phyloP scores from a whole-genome alignment of 1,140 invertebrate genomes.

The Agraylea sexmaculata region DNA sequence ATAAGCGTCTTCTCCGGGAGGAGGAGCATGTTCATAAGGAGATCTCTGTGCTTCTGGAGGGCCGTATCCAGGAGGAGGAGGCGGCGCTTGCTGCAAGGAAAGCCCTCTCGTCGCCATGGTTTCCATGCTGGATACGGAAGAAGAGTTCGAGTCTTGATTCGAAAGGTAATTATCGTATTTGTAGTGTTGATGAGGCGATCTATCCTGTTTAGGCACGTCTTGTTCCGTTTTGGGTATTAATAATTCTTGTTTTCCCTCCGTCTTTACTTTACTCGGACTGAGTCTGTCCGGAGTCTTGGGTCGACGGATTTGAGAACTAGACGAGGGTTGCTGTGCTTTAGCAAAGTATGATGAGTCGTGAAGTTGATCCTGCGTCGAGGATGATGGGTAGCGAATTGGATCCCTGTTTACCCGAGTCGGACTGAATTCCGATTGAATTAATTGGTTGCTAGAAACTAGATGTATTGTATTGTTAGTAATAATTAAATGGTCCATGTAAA shows the following conservation, averaged over 20 bases:
- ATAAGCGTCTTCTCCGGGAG: constrained; percentile 48
- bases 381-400: constrained; percentile 10
- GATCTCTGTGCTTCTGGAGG: constrained; percentile 48
- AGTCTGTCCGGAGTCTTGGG: constrained; percentile 47
- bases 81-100: constrained; percentile 35
- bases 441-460: constrained; percentile 19
- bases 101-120: constrained; percentile 41
- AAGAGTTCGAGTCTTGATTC: constrained; percentile 61
- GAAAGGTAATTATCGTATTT: constrained; percentile 49
- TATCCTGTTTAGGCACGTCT: too few species aligned
- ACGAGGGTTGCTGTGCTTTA: constrained; percentile 17
- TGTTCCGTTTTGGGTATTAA: constrained; percentile 49
- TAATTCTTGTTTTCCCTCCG: constrained; percentile 40
- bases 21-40: constrained; percentile 53
- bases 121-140: constrained; percentile 60
- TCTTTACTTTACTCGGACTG: constrained; percentile 41
- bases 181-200: constrained; percentile 32
- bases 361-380: not conserved
- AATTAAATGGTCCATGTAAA: not conserved
- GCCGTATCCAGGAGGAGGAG: constrained; percentile 41
- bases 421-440: constrained; percentile 21
- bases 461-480: too few species aligned
- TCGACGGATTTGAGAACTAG: constrained; percentile 22
- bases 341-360: constrained; percentile 17
- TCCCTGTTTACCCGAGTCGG: constrained; percentile 15